Evolutionary conservation across 53 echinoderm and acorn worm species (phyloP), one percentile per base, ranked within the genome.

Genomic region (Actinopyga echinites): DNA sequence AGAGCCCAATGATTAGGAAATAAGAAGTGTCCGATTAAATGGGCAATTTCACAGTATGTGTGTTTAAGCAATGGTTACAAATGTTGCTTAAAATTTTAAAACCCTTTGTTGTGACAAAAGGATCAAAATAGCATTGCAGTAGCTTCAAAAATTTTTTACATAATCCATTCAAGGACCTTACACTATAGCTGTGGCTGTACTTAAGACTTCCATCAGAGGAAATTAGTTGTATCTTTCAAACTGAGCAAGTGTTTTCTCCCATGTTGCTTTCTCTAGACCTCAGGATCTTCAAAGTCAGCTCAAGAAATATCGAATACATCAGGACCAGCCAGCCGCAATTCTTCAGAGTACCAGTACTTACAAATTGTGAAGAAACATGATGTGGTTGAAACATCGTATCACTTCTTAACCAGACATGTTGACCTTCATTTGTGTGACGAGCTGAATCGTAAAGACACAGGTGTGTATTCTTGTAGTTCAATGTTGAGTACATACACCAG

Each of bases 361-460:
- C 95, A 96, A 84, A 90, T 90, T 86, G 94, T 96, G 86, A 93
- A 96, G 84, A 88, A 86, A 53, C 90, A 89, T 79, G 97, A 96
- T 57, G 92, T 96, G 8, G 84, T 80, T 1, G 97, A 96, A 82
- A 93, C 97, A 8, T 96, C 97, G 22, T 96, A 96, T 36, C 97
- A 96, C 77, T 59, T 96, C 30, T 87, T 84, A 57, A 96, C 93
- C 31, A 90, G 85, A 36, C 90, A 92, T 57, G 89, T 96, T 0
- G 97, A 96, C 61, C 89, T 96, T 5, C 97, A 96, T 63, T 83
- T 96, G 56, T 96, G 97, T 86, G 97, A 96, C 43, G 97, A 96
- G 83, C 89, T 93, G 84, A 96, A 96, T 90, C 91, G 92, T 24
- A 88, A 92, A 42, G 93, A 94, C 29, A 69, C 83, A 87, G 95